phyloP scores from a whole-genome alignment of 2,113 vertebrate genomes.

The Macrotus californicus region DNA sequence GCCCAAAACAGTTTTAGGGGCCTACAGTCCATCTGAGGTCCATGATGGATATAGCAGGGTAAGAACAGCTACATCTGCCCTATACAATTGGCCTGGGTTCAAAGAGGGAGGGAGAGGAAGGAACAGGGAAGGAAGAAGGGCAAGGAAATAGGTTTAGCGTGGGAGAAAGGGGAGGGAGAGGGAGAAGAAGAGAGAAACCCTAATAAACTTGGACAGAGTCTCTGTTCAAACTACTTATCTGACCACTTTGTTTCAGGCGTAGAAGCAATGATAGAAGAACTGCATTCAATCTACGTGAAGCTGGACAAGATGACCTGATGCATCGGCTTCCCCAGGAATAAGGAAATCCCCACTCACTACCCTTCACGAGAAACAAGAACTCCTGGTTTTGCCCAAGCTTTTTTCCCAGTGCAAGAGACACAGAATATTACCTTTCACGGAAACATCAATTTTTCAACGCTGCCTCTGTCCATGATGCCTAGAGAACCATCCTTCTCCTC shows the following conservation, averaged over 20 bases:
- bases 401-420: not conserved
- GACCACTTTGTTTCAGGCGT: not conserved
- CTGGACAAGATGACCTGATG: not conserved
- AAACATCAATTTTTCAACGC: not conserved
- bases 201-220: not conserved
- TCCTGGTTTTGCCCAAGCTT: not conserved
- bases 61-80: not conserved
- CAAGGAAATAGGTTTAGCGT: not conserved
- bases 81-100: not conserved
- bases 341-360: not conserved
- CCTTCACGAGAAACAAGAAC: not conserved
- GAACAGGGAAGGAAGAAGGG: not conserved
- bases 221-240: not conserved
- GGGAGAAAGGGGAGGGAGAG: not conserved
- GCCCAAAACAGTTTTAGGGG: not conserved
- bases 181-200: not conserved
- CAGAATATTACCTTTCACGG: not conserved
- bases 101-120: no score
- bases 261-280: not conserved
- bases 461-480: not conserved
- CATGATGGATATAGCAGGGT: not conserved
- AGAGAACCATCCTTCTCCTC: not conserved
- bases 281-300: not conserved
- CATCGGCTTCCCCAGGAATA: not conserved
- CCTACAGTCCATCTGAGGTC: not conserved